Conservation (phyloP, 2,113 vertebrate genomes). For the Dermatemys mawii region DNA sequence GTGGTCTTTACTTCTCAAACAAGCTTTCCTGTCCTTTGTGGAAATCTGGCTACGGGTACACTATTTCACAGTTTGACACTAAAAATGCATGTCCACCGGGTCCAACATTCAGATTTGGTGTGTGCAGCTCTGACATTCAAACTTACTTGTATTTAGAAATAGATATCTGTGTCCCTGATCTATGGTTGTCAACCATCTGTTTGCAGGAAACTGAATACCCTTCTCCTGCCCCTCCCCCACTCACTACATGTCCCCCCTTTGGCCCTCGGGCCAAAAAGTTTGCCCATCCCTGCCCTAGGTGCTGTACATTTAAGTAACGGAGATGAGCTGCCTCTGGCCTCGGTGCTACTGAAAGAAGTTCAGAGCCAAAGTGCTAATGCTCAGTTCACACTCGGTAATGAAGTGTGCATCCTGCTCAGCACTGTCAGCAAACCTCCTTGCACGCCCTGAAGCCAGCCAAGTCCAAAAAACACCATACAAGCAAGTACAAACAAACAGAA, state of each 20-base stretch:
- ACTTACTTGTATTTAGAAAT: conserved; percentile 60
- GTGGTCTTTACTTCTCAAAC: not conserved
- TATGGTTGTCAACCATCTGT: too few species aligned
- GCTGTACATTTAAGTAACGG: not conserved
- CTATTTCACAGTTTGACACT: conserved; percentile 40
- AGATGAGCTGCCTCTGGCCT: not conserved
- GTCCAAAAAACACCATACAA: not conserved
- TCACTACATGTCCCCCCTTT: too few species aligned
- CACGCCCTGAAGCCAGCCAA: not conserved
- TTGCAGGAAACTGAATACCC: too few species aligned
- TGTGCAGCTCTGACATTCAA: conserved; percentile 47
- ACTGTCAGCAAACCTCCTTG: not conserved
- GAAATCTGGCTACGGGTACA: not conserved
- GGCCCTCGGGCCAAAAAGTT: too few species aligned
- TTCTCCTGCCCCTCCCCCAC: too few species aligned
- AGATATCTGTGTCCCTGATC: not conserved
- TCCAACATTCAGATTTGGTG: conserved; percentile 29
- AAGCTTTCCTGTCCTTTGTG: not conserved
- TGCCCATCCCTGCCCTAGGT: too few species aligned
- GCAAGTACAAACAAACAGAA: too few species aligned
- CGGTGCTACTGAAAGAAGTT: not conserved
- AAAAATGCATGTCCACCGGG: not conserved
- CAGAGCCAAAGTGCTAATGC: not conserved
- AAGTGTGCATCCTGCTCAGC: not conserved
- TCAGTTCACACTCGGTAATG: not conserved